A percentile compares a stretch with the other conserved stretches of the same genome.
phyloP scores from a whole-genome alignment of 2,797 vertebrate species.

The Danio choprae region DNA sequence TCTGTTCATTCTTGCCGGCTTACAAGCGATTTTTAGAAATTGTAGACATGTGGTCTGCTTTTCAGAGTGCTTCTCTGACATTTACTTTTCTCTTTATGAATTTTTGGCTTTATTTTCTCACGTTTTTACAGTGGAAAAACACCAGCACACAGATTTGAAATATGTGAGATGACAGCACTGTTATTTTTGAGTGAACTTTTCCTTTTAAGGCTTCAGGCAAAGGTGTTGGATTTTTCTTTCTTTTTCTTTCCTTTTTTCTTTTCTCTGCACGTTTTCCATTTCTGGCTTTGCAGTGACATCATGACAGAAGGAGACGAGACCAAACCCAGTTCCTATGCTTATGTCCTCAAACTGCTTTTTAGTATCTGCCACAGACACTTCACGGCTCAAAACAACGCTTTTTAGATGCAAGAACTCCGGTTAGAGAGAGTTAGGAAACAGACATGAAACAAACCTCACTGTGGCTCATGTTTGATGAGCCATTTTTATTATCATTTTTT shows the following conservation, averaged over 20 bases:
- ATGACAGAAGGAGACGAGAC: neutral
- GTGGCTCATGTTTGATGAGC: constrained; percentile 1
- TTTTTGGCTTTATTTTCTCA: neutral
- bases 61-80: neutral
- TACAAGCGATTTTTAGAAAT: neutral
- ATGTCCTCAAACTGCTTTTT: constrained; percentile 11
- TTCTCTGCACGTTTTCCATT: neutral
- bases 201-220: neutral
- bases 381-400: constrained; percentile 4
- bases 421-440: neutral
- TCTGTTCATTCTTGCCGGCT: neutral
- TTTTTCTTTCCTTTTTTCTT: neutral
- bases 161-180: neutral
- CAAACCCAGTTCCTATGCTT: constrained; percentile 12
- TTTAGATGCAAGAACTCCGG: neutral
- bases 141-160: neutral
- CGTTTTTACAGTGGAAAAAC: neutral
- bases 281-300: neutral
- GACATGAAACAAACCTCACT: neutral
- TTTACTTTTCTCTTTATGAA: neutral
- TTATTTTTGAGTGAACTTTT: neutral
- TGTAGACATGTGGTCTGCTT: neutral
- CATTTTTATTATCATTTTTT: neutral
- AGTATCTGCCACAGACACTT: neutral
- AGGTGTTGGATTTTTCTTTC: neutral